A percentile compares a stretch with the other conserved stretches of the same genome.
Evolutionary conservation across 1,140 invertebrate genomes (phyloP).

Genomic region (Megathymus violae): DNA sequence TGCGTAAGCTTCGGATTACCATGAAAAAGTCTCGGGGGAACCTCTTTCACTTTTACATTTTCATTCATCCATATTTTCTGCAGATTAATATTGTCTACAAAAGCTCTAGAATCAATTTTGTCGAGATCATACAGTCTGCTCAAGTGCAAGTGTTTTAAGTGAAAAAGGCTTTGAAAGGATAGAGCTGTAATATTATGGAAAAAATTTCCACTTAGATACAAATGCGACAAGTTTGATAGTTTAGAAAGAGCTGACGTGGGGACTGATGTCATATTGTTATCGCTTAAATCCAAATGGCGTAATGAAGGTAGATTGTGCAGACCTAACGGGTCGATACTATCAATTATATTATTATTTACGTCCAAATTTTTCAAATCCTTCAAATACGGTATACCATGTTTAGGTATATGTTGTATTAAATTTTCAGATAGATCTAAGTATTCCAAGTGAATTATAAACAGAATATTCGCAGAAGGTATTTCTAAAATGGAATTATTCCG

Average conservation of each 20-base stretch:
- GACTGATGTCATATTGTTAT: conserved; percentile 91
- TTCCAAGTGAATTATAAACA: conserved; percentile 86
- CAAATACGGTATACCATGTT: conserved; percentile 87
- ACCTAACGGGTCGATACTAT: conserved; percentile 86
- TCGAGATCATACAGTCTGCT: conserved; percentile 87
- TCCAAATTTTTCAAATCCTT: conserved; percentile 87
- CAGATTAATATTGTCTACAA: conserved; percentile 93
- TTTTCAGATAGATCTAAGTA: conserved; percentile 89
- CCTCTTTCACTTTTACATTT: conserved; percentile 87
- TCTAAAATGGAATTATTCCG: conserved; percentile 91
- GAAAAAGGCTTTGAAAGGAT: conserved; percentile 92
- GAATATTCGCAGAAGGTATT: conserved; percentile 88
- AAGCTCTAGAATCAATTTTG: conserved; percentile 89
- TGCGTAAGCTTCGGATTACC: conserved; percentile 89
- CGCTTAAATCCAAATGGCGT: conserved; percentile 89
- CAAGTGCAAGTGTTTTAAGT: conserved; percentile 89
- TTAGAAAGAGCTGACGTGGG: conserved; percentile 90
- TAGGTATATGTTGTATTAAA: conserved; percentile 87
- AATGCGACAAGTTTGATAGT: conserved; percentile 88
- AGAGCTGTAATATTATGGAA: conserved; percentile 87
- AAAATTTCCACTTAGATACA: conserved; percentile 91
- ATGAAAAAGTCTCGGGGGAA: conserved; percentile 90
- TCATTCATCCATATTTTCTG: conserved; percentile 90
- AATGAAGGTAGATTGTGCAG: conserved; percentile 88
- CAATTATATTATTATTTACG: conserved; percentile 89